Conservation (phyloP, 2,888 invertebrate genomes). For the Scaptomyza reducta region DNA sequence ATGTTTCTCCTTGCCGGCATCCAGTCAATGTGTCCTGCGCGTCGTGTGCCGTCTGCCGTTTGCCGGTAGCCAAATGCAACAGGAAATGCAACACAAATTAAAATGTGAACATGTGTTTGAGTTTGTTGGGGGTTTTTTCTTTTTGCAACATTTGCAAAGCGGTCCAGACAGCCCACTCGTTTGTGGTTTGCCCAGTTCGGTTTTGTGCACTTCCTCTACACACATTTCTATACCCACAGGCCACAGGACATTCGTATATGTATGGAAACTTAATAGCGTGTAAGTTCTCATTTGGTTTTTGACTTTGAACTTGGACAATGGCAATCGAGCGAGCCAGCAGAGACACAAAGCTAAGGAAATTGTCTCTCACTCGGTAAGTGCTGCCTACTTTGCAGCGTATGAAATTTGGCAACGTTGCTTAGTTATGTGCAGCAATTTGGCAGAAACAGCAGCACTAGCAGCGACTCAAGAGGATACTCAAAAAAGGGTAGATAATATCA, state of each 20-base stretch:
- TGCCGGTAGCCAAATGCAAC: slow-evolving; percentile 62
- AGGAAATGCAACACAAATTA: slow-evolving; percentile 78
- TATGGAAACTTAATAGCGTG: slow-evolving; percentile 39
- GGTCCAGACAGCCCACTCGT: slow-evolving; percentile 57
- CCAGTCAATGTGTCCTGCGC: neutral
- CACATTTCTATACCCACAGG: neutral
- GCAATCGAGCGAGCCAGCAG: neutral
- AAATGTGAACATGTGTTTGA: slow-evolving; percentile 71
- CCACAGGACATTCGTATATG: neutral
- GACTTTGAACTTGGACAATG: slow-evolving; percentile 48
- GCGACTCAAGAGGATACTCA: neutral
- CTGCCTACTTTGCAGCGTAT: slow-evolving; percentile 32
- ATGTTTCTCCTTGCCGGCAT: slow-evolving; percentile 32
- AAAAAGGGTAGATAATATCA: neutral
- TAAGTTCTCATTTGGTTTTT: slow-evolving; percentile 49
- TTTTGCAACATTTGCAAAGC: slow-evolving; percentile 30
- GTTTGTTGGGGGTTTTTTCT: slow-evolving; percentile 3
- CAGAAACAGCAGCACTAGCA: too few relatives aligned
- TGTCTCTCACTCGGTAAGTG: neutral
- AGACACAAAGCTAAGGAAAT: slow-evolving; percentile 6
- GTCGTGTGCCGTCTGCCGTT: neutral
- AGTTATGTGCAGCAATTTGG: neutral
- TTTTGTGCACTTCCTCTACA: slow-evolving; percentile 22
- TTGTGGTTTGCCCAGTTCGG: slow-evolving; percentile 52
- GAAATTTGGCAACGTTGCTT: slow-evolving; percentile 18